These are phyloP conservation scores for Ephydatia muelleri DNA, from an alignment of 37 sponge, comb jelly and placozoan species.

Conservation along the genomic window DNA sequence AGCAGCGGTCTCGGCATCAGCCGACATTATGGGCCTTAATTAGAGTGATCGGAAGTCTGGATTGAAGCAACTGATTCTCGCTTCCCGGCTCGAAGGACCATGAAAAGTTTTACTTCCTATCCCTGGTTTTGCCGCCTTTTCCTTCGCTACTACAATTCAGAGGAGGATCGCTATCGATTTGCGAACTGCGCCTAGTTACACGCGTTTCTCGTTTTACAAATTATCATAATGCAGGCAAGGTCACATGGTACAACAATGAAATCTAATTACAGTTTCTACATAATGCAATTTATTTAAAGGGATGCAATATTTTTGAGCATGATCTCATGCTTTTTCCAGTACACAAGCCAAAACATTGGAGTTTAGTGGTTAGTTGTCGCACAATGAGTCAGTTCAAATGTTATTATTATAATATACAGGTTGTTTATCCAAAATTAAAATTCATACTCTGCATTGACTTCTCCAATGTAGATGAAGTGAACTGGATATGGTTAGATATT, in stretches of 20 bases:
- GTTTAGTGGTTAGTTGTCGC: no score
- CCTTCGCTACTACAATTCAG: background rate
- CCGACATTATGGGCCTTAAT: conserved; percentile 11
- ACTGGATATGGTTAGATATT: no score
- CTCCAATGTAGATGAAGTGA: no score
- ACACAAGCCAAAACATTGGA: no score
- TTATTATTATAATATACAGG: no score
- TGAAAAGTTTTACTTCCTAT: background rate
- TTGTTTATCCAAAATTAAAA: no score
- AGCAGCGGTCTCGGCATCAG: background rate
- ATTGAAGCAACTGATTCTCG: background rate
- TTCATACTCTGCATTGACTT: no score
- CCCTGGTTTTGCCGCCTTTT: background rate
- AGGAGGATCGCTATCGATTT: conserved; percentile 3
- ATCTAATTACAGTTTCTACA: background rate
- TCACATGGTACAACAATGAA: conserved; percentile 16
- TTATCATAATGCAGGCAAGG: background rate
- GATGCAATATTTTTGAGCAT: no score
- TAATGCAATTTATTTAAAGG: no score
- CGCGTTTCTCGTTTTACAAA: background rate
- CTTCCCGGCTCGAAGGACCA: conserved; percentile 40
- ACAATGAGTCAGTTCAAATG: no score
- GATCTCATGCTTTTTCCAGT: no score
- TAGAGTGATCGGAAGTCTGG: background rate
- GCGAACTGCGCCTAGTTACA: background rate